phyloP scores from a whole-genome alignment of 2,797 vertebrate genomes.

The Delichon dasypus region DNA sequence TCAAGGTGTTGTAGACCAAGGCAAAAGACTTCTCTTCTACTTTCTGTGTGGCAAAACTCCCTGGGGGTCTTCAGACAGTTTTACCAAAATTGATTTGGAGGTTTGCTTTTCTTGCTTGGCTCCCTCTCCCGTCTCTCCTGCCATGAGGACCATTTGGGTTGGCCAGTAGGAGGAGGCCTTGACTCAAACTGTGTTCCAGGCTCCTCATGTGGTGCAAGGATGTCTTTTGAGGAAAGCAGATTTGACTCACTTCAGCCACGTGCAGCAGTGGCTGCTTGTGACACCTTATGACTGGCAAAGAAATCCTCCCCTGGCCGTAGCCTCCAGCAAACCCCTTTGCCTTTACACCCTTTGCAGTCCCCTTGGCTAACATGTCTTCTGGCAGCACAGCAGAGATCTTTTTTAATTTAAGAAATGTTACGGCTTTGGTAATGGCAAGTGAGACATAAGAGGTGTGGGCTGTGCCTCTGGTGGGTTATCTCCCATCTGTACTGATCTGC shows the following conservation, averaged over 20 bases:
- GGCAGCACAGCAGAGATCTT: conserved; percentile 6
- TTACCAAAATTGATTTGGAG: neutral
- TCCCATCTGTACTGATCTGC: neutral
- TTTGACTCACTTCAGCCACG: neutral
- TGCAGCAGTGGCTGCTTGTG: neutral
- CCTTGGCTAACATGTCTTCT: neutral
- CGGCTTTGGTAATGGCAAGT: neutral
- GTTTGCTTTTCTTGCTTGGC: neutral
- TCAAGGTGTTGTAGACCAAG: neutral
- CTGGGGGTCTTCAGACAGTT: neutral
- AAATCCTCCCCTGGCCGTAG: neutral
- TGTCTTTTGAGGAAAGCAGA: neutral
- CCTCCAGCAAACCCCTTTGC: neutral
- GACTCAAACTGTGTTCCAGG: neutral
- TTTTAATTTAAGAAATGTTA: neutral
- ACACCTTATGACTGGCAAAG: neutral
- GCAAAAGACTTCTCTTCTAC: neutral
- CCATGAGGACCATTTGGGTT: neutral
- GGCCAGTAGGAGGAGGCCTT: neutral
- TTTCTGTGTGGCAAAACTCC: neutral
- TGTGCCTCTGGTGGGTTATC: neutral
- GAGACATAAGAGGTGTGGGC: neutral
- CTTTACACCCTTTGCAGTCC: neutral
- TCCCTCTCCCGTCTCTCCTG: neutral
- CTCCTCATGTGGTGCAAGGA: neutral